These are phyloP conservation scores for Oryzias celebensis DNA, from an alignment of 2,113 vertebrate genomes.

Conservation along the genomic window DNA sequence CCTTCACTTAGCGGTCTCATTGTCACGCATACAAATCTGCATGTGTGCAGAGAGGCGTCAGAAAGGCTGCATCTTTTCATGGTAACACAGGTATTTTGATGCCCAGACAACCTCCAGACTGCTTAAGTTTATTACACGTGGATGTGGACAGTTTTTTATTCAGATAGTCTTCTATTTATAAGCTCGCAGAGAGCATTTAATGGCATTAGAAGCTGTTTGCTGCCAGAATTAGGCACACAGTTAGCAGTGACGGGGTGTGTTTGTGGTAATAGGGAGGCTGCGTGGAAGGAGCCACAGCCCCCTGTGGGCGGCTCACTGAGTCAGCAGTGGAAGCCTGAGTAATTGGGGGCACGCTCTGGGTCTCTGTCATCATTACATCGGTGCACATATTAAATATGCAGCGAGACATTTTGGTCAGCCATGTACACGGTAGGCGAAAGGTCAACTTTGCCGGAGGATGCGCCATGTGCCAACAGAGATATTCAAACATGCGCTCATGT, in stretches of 20 bases:
- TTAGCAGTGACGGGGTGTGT: background rate
- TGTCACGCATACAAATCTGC: slow-evolving; percentile 3
- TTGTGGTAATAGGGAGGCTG: slow-evolving; percentile 9
- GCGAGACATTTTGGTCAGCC: slow-evolving; percentile 62
- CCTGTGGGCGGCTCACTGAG: slow-evolving; percentile 40
- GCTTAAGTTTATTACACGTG: slow-evolving; percentile 50
- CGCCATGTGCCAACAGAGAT: slow-evolving; percentile 29
- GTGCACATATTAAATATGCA: slow-evolving; percentile 61
- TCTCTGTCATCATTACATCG: slow-evolving; percentile 56
- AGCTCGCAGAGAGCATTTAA: background rate
- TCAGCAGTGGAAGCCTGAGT: slow-evolving; percentile 49
- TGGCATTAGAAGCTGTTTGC: background rate
- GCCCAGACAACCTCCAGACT: slow-evolving; percentile 30
- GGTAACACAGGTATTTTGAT: slow-evolving; percentile 54
- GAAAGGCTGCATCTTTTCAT: slow-evolving; percentile 12
- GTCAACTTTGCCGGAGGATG: slow-evolving; percentile 38
- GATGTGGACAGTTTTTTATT: slow-evolving; percentile 18
- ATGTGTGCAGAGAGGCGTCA: slow-evolving; percentile 37
- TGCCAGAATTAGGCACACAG: background rate
- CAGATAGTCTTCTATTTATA: too few species aligned
- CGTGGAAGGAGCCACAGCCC: slow-evolving; percentile 17
- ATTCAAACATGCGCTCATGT: slow-evolving; percentile 7
- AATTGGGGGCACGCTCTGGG: slow-evolving; percentile 54
- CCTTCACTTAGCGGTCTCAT: slow-evolving; percentile 15
- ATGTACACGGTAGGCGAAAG: slow-evolving; percentile 43